Evolutionary conservation across 2,113 vertebrate species (phyloP).

Genomic region (Prionailurus bengalensis): DNA sequence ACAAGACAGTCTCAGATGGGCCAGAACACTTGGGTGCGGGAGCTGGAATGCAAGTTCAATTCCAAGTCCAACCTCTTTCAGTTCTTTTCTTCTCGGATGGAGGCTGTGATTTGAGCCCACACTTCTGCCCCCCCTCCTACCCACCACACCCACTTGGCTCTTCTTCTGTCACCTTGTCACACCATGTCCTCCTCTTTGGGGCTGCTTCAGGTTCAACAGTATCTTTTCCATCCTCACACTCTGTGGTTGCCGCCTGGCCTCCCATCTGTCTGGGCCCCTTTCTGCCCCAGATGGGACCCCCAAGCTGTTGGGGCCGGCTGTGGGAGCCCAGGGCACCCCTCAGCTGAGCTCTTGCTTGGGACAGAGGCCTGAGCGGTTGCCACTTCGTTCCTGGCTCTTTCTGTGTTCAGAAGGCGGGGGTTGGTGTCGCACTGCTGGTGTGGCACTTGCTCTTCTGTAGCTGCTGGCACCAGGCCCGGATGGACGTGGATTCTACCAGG

Average conservation of each 20-base stretch:
- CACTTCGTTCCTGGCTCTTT: neutral
- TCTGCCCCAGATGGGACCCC: neutral
- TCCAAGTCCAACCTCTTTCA: neutral
- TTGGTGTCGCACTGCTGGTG: neutral
- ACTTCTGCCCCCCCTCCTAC: accelerated
- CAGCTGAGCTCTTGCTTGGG: neutral
- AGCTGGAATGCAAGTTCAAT: neutral
- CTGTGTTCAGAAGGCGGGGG: neutral
- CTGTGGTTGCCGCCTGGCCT: neutral
- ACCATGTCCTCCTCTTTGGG: neutral
- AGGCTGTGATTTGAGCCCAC: neutral
- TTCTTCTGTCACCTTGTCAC: neutral
- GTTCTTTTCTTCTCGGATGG: neutral
- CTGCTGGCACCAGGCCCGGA: neutral
- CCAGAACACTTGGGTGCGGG: neutral
- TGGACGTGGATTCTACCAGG: neutral
- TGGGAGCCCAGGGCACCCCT: neutral
- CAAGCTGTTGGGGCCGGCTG: neutral
- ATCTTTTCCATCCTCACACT: neutral
- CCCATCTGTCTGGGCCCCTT: neutral
- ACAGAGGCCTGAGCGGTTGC: neutral
- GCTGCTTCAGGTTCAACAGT: neutral
- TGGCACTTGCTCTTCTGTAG: neutral
- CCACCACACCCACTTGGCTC: neutral
- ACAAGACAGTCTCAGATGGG: neutral